Conservation (phyloP, 2,797 vertebrate species). For the Sphaeramia orbicularis region DNA sequence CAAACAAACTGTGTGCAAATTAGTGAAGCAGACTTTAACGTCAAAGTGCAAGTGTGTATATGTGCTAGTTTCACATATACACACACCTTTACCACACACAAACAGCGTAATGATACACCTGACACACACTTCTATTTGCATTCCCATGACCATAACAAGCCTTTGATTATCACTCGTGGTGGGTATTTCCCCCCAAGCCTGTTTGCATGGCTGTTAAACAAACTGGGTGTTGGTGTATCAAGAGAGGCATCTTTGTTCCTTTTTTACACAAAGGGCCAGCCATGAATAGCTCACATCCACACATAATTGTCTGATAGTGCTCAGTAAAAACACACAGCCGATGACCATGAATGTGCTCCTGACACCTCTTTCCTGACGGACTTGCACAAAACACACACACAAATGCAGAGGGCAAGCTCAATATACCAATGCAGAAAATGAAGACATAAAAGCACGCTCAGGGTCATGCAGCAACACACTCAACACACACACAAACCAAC, state of each 20-base stretch:
- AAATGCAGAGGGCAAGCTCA: slow-evolving; percentile 23
- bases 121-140: slow-evolving; percentile 67
- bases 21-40: slow-evolving; percentile 48
- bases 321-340: slow-evolving; percentile 51
- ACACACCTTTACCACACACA: slow-evolving; percentile 30
- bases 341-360: slow-evolving; percentile 50
- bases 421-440: slow-evolving; percentile 21
- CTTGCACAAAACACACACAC: slow-evolving; percentile 27
- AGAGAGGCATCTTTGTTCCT: slow-evolving; percentile 73
- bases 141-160: slow-evolving; percentile 79
- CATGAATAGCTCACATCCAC: slow-evolving; percentile 52
- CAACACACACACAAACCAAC: slow-evolving; percentile 21
- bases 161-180: slow-evolving; percentile 77
- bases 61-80: slow-evolving; percentile 12
- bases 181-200: slow-evolving; percentile 72
- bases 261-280: slow-evolving; percentile 63
- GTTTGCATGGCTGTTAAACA: slow-evolving; percentile 82
- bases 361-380: slow-evolving; percentile 52
- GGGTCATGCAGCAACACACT: slow-evolving; percentile 1
- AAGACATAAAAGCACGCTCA: slow-evolving; percentile 1
- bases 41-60: slow-evolving; percentile 24
- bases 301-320: slow-evolving; percentile 44
- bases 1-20: slow-evolving; percentile 68
- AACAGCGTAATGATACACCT: slow-evolving; percentile 10
- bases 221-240: slow-evolving; percentile 74